These are phyloP conservation scores for Porites lutea DNA, from an alignment of 64 coral and sea anemone species.

Conservation along the genomic window DNA sequence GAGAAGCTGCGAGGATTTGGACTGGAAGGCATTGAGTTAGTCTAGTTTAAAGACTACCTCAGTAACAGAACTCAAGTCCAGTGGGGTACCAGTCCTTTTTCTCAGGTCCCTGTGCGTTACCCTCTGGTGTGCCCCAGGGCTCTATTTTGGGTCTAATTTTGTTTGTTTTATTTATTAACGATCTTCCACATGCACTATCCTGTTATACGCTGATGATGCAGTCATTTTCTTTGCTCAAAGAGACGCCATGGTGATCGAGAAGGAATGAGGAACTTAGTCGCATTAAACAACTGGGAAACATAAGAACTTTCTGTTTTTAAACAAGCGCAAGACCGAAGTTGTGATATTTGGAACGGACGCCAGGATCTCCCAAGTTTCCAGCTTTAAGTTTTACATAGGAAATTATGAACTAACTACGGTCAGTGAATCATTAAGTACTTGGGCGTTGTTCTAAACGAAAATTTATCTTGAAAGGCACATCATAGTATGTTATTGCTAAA, in stretches of 20 bases:
- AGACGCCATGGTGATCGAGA: too few relatives aligned
- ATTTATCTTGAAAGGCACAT: conserved; percentile 44
- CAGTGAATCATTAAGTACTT: background rate
- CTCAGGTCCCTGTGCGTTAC: background rate
- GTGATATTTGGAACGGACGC: too few relatives aligned
- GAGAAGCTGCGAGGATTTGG: background rate
- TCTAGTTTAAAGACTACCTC: background rate
- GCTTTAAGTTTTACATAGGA: background rate
- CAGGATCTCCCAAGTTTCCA: too few relatives aligned
- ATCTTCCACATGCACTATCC: background rate
- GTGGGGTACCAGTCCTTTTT: background rate
- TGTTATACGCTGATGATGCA: conserved; percentile 22
- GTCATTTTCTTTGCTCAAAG: background rate
- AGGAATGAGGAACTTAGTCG: too few relatives aligned
- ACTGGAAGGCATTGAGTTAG: background rate
- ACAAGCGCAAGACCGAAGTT: too few relatives aligned
- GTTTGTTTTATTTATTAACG: background rate
- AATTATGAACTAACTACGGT: background rate
- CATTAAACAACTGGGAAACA: too few relatives aligned
- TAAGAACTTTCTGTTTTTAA: too few relatives aligned
- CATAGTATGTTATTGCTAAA: background rate
- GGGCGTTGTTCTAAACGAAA: conserved; percentile 16
- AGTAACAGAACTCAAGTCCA: background rate
- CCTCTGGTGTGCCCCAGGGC: background rate
- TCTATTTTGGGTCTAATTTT: background rate